Evolutionary conservation across 2,888 invertebrate species (phyloP), one percentile per base, ranked within the genome.

Genomic region (Scotopteryx bipunctaria): DNA sequence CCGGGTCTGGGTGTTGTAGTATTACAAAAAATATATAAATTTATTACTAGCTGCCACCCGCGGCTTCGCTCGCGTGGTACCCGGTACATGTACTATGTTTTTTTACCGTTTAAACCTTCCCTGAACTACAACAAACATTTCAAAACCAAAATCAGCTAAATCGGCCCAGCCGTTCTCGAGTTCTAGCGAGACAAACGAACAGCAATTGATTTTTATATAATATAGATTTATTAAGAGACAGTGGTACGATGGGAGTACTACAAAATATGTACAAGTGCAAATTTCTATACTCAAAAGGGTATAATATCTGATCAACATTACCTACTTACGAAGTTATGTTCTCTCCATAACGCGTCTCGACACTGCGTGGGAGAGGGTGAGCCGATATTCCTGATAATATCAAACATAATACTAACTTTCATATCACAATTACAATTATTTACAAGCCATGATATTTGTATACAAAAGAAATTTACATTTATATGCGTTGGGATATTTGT

Each of bases 351-450:
- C 38, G 37, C 19, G 46, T 50, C 38, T 55, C 37, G 35, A 41
- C 40, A 40, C 27, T 47, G 64, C 64, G 71, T 70, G 59, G 68
- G 70, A 57, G 61, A 63, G 14, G 27, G 36, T 53, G 62, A 31
- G 29, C 56, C 42, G 63, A 48, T 61, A 61, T 60, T 54, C 40
- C 54, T 45, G 45, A 56, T 46, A 53, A 57, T 59, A 64, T 61
- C 36, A 31, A 42, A 59, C 53, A 32, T 50, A 50, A 56, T n/a
- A 46, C 43, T 41, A 46, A 63, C 57, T 47, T 59, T 45, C 57
- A 45, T 61, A 62, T 54, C 45, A 45, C 53, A 54, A 59, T 63
- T 53, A 40, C 35, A 57, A 58, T 59, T 59, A 68, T 61, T 51
- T 33, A 32, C 48, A 31, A 29, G 35, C 32, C 17, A 42, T 14